Conservation (phyloP, 2,797 vertebrate species). For the Gallirallus australis region DNA sequence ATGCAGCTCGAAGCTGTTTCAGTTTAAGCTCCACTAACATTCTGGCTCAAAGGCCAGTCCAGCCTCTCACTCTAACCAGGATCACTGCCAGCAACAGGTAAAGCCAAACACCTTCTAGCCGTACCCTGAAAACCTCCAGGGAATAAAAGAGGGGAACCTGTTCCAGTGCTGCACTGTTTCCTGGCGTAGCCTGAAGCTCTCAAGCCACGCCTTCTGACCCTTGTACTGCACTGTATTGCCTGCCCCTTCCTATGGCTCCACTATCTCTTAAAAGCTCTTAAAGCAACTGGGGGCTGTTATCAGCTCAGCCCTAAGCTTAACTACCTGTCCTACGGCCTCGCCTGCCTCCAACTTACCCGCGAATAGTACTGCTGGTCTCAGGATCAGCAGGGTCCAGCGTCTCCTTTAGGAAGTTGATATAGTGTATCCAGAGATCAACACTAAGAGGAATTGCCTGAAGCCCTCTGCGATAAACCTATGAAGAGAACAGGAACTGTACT, state of each 20-base stretch:
- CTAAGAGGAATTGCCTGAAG: constrained; percentile 98
- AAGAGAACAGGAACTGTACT: constrained; percentile 79
- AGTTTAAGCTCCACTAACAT: not conserved
- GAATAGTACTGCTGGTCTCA: constrained; percentile 89
- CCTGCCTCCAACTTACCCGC: constrained; percentile 86
- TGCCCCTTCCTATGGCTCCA: rapidly evolving
- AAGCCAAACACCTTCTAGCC: too few species aligned
- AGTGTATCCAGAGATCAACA: constrained; percentile 98
- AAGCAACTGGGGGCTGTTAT: rapidly evolving
- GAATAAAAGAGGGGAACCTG: not conserved
- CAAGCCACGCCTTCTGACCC: not conserved
- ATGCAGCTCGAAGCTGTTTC: not conserved
- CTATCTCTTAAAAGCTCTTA: not conserved
- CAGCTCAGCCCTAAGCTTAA: rapidly evolving
- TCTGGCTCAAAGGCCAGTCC: not conserved
- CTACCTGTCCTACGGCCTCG: too few species aligned
- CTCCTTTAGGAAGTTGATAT: constrained; percentile 95
- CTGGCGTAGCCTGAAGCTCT: not conserved
- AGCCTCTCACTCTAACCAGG: not conserved
- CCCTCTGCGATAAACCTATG: constrained; percentile 95
- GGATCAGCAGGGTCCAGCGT: constrained; percentile 89
- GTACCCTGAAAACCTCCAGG: not conserved
- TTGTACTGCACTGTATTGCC: rapidly evolving
- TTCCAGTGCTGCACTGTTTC: not conserved
- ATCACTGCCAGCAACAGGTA: not conserved